Evolutionary conservation across 2,888 invertebrate species (phyloP).

Genomic region (Ferdinandea cuprea): DNA sequence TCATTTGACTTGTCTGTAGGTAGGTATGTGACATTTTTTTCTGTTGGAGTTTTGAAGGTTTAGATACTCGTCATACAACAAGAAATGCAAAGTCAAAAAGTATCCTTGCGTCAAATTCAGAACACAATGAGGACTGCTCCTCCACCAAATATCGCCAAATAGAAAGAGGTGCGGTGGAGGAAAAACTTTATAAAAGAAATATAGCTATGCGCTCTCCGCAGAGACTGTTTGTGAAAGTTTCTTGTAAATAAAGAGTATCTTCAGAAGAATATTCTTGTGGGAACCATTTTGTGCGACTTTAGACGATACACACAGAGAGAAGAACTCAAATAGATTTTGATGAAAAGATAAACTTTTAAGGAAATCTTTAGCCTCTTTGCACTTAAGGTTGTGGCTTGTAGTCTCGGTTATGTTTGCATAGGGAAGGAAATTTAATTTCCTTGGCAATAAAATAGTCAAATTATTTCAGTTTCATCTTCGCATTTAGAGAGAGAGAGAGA

Average conservation of each 20-base stretch:
- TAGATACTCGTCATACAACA: no score
- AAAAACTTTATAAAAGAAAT: background rate
- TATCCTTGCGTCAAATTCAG: conserved; percentile 12
- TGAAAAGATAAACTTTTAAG: conserved; percentile 35
- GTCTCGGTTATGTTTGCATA: conserved; percentile 1
- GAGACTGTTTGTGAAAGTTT: conserved; percentile 10
- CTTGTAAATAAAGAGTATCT: conserved; percentile 28
- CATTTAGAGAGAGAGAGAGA: no score
- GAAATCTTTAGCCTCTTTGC: conserved; percentile 4
- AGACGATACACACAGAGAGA: conserved; percentile 6
- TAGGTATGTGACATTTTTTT: conserved; percentile 4
- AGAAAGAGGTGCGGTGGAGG: background rate
- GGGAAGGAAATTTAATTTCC: conserved; percentile 25
- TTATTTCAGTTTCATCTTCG: conserved; percentile 2
- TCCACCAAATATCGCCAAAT: background rate
- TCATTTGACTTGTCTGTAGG: conserved; percentile 18
- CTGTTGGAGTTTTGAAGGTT: no score
- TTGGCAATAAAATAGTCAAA: conserved; percentile 16
- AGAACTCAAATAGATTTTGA: conserved; percentile 30
- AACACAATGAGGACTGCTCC: background rate
- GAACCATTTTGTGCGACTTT: conserved; percentile 8
- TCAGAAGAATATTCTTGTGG: conserved; percentile 33
- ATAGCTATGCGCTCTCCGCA: background rate
- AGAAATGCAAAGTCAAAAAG: conserved; percentile 3
- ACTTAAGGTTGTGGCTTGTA: conserved; percentile 14